Conservation (phyloP, 2,888 invertebrate genomes). For the Hirtodrosophila alboralis region DNA sequence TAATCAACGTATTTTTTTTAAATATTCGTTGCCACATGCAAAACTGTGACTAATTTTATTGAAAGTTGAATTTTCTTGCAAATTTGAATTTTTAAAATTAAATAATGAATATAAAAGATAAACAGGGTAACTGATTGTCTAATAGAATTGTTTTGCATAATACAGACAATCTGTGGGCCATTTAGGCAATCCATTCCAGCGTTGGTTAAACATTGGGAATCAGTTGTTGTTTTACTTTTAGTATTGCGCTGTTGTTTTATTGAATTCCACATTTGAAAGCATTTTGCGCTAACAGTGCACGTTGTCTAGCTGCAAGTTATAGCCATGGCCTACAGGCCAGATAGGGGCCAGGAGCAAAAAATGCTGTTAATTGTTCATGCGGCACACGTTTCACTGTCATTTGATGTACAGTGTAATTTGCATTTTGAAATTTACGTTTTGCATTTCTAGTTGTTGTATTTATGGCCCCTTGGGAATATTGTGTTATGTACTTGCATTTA, state of each 20-base stretch:
- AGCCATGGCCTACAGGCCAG: conserved; percentile 10
- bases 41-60: too few species aligned
- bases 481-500: conserved; percentile 21
- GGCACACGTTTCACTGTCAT: conserved; percentile 57
- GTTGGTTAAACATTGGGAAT: conserved; percentile 24
- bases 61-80: too few species aligned
- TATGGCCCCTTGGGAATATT: conserved; percentile 17
- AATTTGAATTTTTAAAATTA: too few species aligned
- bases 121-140: conserved; percentile 9
- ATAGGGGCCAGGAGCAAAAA: conserved; percentile 30
- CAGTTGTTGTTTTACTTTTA: conserved; percentile 15
- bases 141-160: too few species aligned
- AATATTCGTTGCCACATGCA: too few species aligned
- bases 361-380: conserved; percentile 74
- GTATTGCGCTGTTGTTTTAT: conserved; percentile 28
- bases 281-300: conserved; percentile 14
- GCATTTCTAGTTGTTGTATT: conserved; percentile 25
- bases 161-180: not conserved
- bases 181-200: conserved; percentile 24
- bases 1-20: too few species aligned
- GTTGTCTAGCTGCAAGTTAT: conserved; percentile 49
- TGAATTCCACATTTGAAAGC: conserved; percentile 33
- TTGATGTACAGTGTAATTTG: conserved; percentile 48
- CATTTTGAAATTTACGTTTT: conserved; percentile 32
- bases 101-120: too few species aligned